A percentile compares a stretch with the other conserved stretches of the same genome.
Conservation (phyloP, 2,113 vertebrate genomes). For the Urocitellus parryii region DNA sequence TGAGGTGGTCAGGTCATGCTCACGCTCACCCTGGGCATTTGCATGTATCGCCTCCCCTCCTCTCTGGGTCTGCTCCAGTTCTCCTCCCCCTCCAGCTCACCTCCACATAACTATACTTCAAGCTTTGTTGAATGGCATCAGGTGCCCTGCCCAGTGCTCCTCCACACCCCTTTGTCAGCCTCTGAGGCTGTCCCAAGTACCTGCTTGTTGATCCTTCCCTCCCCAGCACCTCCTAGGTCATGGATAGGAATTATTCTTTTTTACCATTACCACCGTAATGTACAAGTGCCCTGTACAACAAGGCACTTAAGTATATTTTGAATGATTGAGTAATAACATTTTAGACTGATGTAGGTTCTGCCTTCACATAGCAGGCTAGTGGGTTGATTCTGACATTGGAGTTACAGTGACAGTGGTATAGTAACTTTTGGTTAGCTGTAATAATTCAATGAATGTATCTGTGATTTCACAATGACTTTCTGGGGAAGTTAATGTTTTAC, state of each 20-base stretch:
- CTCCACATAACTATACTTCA: not conserved
- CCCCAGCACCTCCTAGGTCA: not conserved
- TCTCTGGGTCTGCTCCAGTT: not conserved
- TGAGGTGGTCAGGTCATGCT: not conserved
- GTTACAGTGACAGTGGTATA: not conserved
- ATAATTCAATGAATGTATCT: conserved; percentile 23
- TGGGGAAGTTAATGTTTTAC: conserved; percentile 50
- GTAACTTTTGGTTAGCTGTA: not conserved
- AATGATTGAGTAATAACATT: not conserved
- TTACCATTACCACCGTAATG: not conserved
- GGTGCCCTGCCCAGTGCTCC: not conserved
- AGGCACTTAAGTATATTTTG: not conserved
- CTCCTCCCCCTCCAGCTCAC: not conserved
- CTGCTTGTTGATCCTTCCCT: not conserved
- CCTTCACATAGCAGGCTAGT: not conserved
- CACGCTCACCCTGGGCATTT: not conserved
- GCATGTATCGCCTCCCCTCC: not conserved
- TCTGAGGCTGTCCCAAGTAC: not conserved
- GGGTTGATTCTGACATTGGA: not conserved
- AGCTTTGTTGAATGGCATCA: not conserved
- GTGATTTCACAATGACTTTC: conserved; percentile 50
- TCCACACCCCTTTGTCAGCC: not conserved
- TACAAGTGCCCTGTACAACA: not conserved
- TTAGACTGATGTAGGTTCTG: not conserved
- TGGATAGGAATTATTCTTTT: not conserved